Percentiles rank a stretch among this genome's conserved stretches.
Conservation (phyloP, 1,140 invertebrate species). For the Colletes latitarsis region DNA sequence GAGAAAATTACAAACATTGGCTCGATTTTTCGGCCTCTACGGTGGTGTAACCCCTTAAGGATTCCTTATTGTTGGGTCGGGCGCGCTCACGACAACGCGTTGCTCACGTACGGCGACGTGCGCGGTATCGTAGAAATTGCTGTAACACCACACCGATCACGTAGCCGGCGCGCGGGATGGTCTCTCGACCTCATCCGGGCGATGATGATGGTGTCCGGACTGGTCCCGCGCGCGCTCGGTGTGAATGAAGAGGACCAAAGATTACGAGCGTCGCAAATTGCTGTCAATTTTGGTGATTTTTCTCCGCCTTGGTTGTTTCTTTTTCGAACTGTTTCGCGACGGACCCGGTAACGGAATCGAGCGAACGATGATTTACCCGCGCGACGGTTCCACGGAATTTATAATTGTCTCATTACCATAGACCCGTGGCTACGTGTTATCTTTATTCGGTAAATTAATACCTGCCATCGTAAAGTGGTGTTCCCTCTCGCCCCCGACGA, state of each 20-base stretch:
- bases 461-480: neutral
- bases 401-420: conserved; percentile 33
- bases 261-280: conserved; percentile 64
- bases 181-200: conserved; percentile 59
- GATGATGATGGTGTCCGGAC: conserved; percentile 58
- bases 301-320: conserved; percentile 7
- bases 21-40: too few species aligned
- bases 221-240: conserved; percentile 13
- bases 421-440: conserved; percentile 16
- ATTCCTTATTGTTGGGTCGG: conserved; percentile 43
- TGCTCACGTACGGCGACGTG: conserved; percentile 65
- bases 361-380: conserved; percentile 1
- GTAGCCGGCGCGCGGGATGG: conserved; percentile 54
- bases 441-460: conserved; percentile 40
- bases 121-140: conserved; percentile 68
- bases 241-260: conserved; percentile 60
- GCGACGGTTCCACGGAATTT: conserved; percentile 2
- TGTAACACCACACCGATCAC: conserved; percentile 70
- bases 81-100: conserved; percentile 52
- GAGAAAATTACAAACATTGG: too few species aligned
- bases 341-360: conserved; percentile 24
- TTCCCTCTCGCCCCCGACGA: neutral
- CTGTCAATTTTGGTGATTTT: conserved; percentile 67
- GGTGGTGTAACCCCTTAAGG: conserved; percentile 32
- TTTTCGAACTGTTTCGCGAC: neutral